Conservation (phyloP, 2,888 invertebrate species). For the Eilema griseolum region DNA sequence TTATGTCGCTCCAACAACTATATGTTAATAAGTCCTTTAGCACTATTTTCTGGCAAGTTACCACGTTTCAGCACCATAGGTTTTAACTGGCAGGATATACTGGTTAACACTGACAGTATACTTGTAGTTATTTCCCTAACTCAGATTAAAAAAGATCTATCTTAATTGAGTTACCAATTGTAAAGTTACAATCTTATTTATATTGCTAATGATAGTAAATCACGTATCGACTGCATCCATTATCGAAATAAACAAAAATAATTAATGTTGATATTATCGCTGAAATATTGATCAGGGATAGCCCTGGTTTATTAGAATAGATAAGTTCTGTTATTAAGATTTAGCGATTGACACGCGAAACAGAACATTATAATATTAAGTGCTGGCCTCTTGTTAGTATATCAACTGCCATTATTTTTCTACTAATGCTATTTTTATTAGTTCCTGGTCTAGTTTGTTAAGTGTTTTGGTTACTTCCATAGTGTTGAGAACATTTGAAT, state of each 20-base stretch:
- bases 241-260: slow-evolving; percentile 33
- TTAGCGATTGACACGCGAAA: slow-evolving; percentile 3
- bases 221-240: slow-evolving; percentile 40
- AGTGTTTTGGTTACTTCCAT: not conserved
- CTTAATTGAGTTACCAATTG: not conserved
- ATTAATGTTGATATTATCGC: slow-evolving; percentile 34
- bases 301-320: slow-evolving; percentile 25
- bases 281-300: slow-evolving; percentile 35
- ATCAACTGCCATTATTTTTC: not conserved
- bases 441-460: not conserved
- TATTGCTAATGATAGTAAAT: slow-evolving; percentile 16
- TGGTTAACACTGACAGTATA: too few relatives aligned
- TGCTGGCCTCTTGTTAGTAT: not conserved
- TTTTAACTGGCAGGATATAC: too few relatives aligned
- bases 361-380: not conserved
- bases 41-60: too few relatives aligned
- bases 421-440: not conserved
- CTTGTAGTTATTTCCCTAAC: too few relatives aligned
- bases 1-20: too few relatives aligned
- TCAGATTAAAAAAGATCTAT: not conserved
- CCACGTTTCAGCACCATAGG: too few relatives aligned
- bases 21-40: too few relatives aligned
- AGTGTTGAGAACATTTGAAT: not conserved
- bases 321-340: slow-evolving; percentile 14
- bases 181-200: not conserved